phyloP scores from a whole-genome alignment of 1,140 invertebrate genomes.

The Eciton burchellii region DNA sequence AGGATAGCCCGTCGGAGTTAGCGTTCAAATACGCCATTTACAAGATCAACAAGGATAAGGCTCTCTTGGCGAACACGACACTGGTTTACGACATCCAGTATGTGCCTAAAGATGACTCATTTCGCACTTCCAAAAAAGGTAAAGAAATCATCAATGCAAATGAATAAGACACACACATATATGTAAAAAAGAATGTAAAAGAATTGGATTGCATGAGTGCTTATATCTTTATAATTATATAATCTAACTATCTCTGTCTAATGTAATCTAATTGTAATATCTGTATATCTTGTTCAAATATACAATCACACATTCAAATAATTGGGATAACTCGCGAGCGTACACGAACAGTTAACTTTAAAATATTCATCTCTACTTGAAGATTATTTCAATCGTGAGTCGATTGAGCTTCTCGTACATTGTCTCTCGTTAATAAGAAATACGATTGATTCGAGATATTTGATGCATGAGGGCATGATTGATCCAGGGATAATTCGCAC shows the following conservation, averaged over 20 bases:
- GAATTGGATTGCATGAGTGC: background rate
- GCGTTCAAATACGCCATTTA: constrained; percentile 98
- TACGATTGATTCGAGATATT: too few relatives aligned
- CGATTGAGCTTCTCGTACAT: background rate
- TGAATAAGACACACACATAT: constrained; percentile 1
- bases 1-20: constrained; percentile 93
- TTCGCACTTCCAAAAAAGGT: constrained; percentile 97
- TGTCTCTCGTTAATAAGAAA: background rate
- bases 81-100: constrained; percentile 96
- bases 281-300: too few relatives aligned
- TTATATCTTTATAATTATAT: too few relatives aligned
- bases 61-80: constrained; percentile 93
- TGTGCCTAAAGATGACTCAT: constrained; percentile 94
- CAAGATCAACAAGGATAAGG: constrained; percentile 94
- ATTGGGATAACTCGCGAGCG: too few relatives aligned
- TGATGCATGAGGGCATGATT: too few relatives aligned
- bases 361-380: background rate
- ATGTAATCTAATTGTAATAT: too few relatives aligned
- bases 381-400: background rate
- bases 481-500: too few relatives aligned
- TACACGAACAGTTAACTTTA: background rate
- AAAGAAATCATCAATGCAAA: constrained; percentile 16
- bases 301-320: background rate
- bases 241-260: too few relatives aligned
- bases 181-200: background rate